These are phyloP conservation scores for Eurytoma adleriae DNA, from an alignment of 2,888 invertebrate genomes.

Conservation along the genomic window DNA sequence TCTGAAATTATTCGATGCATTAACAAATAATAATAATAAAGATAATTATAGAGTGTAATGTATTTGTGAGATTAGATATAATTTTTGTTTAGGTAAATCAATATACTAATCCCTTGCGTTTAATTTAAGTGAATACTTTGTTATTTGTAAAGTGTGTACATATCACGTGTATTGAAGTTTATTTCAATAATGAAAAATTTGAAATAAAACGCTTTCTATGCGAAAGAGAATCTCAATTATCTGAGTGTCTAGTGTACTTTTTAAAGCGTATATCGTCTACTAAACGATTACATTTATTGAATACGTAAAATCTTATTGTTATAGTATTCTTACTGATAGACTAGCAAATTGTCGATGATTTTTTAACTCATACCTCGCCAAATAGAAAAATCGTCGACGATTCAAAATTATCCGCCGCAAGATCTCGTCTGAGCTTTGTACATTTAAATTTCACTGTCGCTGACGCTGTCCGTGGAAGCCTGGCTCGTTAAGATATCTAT, in stretches of 20 bases:
- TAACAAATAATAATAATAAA: background rate
- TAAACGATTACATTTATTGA: background rate
- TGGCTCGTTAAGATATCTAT: conserved; percentile 33
- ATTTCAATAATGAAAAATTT: background rate
- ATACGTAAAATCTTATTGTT: conserved; percentile 21
- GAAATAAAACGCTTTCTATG: background rate
- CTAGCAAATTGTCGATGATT: conserved; percentile 5
- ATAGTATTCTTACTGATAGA: background rate
- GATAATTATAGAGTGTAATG: background rate
- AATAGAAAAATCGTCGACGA: conserved; percentile 11
- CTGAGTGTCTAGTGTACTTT: no score
- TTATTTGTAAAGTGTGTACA: no score
- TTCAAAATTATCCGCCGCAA: background rate
- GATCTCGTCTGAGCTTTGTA: conserved; percentile 8
- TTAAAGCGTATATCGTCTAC: no score
- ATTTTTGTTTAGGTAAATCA: background rate
- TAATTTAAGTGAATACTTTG: background rate
- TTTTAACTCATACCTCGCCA: conserved; percentile 1
- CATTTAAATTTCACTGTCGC: background rate
- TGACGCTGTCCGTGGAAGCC: conserved; percentile 20
- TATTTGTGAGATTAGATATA: background rate
- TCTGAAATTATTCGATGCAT: background rate
- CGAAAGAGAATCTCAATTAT: conserved; percentile 2
- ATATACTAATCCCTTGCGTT: background rate
- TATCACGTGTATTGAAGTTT: background rate